Base-by-base conservation (phyloP, 1,140 invertebrate species). In the Achroia grisella region DNA sequence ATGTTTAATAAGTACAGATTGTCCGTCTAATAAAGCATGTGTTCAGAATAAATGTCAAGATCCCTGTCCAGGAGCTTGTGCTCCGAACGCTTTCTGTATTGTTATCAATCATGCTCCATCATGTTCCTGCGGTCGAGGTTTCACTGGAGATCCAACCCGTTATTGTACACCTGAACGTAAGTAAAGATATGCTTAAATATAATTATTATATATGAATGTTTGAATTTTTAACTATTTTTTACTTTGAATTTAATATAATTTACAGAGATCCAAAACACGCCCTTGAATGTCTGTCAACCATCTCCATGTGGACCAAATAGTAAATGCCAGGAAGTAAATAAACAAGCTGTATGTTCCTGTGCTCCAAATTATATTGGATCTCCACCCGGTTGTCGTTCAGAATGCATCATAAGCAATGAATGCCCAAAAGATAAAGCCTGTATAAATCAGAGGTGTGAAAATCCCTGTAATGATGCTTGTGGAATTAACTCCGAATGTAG, bases 91-190 rank as follows among this genome's bases (percentile, higher is more conserved):
- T 1, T 80, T 91, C 43, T 94, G 93, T 66, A 87, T 88, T 60
- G 92, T 94, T 1, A 86, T 90, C 2, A 93, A 93, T 66, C 93
- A 95, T 75, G 87, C 90, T 2, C 92, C 94, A 17, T 90, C 91
- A 33, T 95, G 93, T 64, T 89, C 88, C 39, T 95, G 93, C 70
- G 86, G 89, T 14, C 63, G 84, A 10, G 91, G 92, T 33, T 93
- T 89, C 52, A 91, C 89, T 48, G 94, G 93, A 55, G 91, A 95
- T 80, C 91, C 93, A 9, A 91, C 92, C 62, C 79, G 87, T 39
- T 88, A 86, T 50, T 93, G 92, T 65, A 85, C 76, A 48, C 71
- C 78, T 54, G 86, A 88, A 83, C 74, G 90, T 91, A 89, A 89
- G 86, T 76, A n/a, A n/a, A n/a, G n/a, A n/a, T n/a, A n/a, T n/a